phyloP scores from a whole-genome alignment of 2,113 vertebrate genomes.

The Condylura cristata region DNA sequence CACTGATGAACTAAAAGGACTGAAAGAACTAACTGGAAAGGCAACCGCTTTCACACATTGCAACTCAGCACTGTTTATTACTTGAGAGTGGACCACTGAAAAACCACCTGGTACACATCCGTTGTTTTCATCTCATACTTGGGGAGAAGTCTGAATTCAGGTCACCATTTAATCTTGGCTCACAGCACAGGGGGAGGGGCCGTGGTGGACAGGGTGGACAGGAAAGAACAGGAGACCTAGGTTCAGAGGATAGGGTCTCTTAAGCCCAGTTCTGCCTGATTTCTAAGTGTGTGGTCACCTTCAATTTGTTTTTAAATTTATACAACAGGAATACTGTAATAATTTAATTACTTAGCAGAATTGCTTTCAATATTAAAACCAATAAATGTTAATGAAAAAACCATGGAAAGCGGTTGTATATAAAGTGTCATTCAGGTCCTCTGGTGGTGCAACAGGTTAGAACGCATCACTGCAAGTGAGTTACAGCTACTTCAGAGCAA shows the following conservation, averaged over 20 bases:
- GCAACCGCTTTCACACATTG: neutral
- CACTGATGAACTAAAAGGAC: neutral
- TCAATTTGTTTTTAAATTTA: neutral
- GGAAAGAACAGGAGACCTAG: neutral
- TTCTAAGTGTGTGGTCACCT: neutral
- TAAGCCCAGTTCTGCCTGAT: neutral
- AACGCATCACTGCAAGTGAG: too few relatives aligned
- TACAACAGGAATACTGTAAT: neutral
- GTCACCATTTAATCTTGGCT: neutral
- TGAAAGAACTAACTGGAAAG: neutral
- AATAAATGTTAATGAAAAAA: neutral
- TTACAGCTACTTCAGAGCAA: too few relatives aligned
- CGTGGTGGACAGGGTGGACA: fast-evolving
- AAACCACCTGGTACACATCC: neutral
- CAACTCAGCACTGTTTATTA: neutral
- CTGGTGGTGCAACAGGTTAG: too few relatives aligned
- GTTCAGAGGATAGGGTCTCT: neutral
- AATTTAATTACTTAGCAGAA: neutral
- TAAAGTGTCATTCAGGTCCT: neutral
- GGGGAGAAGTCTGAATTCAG: neutral
- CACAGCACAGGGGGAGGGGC: too few relatives aligned
- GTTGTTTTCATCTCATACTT: neutral
- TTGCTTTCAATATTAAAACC: neutral
- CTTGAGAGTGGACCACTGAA: too few relatives aligned
- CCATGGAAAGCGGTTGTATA: neutral